A percentile compares a stretch with the other conserved stretches of the same genome.
These are phyloP conservation scores for Thalpophila matura DNA, from an alignment of 2,888 invertebrate genomes.

Conservation along the genomic window DNA sequence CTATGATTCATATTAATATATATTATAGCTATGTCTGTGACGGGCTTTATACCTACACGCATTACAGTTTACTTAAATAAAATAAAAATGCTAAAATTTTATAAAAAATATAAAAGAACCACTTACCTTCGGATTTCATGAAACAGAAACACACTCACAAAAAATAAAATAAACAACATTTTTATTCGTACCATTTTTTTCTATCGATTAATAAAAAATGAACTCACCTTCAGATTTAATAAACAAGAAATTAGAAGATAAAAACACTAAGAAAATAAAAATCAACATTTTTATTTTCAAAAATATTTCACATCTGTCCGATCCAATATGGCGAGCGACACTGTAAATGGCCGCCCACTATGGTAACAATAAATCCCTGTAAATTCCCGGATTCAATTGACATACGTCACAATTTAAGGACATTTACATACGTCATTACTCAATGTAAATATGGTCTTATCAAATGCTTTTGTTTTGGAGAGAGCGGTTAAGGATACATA, in stretches of 20 bases:
- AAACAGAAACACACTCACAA: slow-evolving; percentile 1
- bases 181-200: not conserved
- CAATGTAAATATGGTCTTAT: no score
- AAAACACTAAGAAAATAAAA: slow-evolving; percentile 4
- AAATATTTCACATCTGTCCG: slow-evolving; percentile 7
- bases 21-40: no score
- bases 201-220: not conserved
- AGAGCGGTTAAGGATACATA: no score
- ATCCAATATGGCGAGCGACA: not conserved
- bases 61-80: no score
- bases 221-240: slow-evolving; percentile 42
- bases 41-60: no score
- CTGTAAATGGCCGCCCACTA: slow-evolving; percentile 26
- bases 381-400: slow-evolving; percentile 5
- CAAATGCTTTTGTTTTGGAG: no score
- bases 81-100: no score
- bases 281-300: slow-evolving; percentile 16
- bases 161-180: not conserved
- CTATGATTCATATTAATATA: no score
- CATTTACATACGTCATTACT: no score
- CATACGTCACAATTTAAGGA: slow-evolving; percentile 10
- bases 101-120: no score
- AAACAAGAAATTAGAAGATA: slow-evolving; percentile 26
- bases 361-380: slow-evolving; percentile 5
- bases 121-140: not conserved